Evolutionary conservation across 2,113 vertebrate genomes (phyloP), one percentile per base, ranked within the genome.

Genomic region (Dicaeum eximium): DNA sequence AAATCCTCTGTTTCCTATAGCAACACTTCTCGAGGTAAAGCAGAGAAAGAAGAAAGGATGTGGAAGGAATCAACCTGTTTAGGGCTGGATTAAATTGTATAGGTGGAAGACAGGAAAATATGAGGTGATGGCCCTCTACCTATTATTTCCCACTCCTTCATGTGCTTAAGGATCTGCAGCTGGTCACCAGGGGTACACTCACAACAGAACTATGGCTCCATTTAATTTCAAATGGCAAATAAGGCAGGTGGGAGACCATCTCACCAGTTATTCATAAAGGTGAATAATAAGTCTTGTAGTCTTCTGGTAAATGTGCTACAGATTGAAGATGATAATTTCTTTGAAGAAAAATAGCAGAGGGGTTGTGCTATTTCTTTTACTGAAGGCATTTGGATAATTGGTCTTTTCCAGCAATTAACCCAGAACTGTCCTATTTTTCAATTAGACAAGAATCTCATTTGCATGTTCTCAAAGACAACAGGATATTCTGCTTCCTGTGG

Each of bases 381-480:
- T 79, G 65, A 35, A 92, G 61, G 61, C 88, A 80, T 92, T 92
- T 78, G 50, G 81, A 84, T 95, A 96, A 97, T 97, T 97, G 95
- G 92, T 91, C 88, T 92, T 92, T 95, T 94, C 83, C 47, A 93
- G 81, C 75, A 90, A 94, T 92, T 95, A 96, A 92, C 65, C 83
- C 86, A 84, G 86, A 95, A 95, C 93, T 45, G 31, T 74, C 48
- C 70, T 83, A 91, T 95, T 93, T 97, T 95, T 97, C 94, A 95
- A 79, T 95, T 91, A 94, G 91, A 84, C 88, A 95, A 92, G 69
- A 88, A 85, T 78, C 94, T 96, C 69, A 93, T 97, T 97, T 94
- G 87, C 30, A 2, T 8, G 0, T 67, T 80, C 74, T 89, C 48
- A 86, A 83, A 94, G 61, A 88, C 94, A 93, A 96, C 75, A 57